Conservation (phyloP, 2,113 vertebrate species). For the Ammodytes dubius region DNA sequence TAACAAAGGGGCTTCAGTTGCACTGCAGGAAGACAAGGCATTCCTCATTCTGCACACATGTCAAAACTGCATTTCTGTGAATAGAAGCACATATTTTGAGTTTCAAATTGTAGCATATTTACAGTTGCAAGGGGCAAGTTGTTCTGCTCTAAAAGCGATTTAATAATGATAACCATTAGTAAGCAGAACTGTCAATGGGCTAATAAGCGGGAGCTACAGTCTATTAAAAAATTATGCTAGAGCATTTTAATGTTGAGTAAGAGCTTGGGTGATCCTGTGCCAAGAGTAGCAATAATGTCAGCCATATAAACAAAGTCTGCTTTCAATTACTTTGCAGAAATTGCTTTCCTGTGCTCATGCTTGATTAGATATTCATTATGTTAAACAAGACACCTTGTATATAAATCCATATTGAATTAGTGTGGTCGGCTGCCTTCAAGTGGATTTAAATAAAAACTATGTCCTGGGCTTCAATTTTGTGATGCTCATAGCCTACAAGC, state of each 20-base stretch:
- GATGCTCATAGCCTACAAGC: not conserved
- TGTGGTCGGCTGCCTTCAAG: conserved; percentile 74
- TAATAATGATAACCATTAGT: not conserved
- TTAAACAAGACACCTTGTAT: conserved; percentile 82
- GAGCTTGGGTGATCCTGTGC: conserved; percentile 20
- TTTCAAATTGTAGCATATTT: not conserved
- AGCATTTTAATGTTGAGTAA: conserved; percentile 18
- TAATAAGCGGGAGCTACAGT: not conserved
- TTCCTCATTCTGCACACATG: not conserved
- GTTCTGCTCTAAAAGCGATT: not conserved
- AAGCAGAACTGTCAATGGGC: conserved; percentile 3
- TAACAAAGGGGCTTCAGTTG: not conserved
- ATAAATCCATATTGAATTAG: conserved; percentile 80
- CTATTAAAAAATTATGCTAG: conserved; percentile 22
- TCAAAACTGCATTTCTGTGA: not conserved
- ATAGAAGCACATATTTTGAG: not conserved
- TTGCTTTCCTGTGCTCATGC: conserved; percentile 81
- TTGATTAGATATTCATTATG: conserved; percentile 87
- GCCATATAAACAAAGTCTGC: conserved; percentile 82
- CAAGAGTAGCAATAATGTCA: conserved; percentile 31
- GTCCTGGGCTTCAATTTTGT: not conserved
- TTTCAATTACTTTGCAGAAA: conserved; percentile 87
- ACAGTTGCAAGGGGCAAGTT: not conserved
- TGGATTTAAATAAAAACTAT: conserved; percentile 8
- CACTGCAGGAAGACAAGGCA: not conserved